These are phyloP conservation scores for Python bivittatus DNA, from an alignment of 2,113 vertebrate species.

Conservation along the genomic window DNA sequence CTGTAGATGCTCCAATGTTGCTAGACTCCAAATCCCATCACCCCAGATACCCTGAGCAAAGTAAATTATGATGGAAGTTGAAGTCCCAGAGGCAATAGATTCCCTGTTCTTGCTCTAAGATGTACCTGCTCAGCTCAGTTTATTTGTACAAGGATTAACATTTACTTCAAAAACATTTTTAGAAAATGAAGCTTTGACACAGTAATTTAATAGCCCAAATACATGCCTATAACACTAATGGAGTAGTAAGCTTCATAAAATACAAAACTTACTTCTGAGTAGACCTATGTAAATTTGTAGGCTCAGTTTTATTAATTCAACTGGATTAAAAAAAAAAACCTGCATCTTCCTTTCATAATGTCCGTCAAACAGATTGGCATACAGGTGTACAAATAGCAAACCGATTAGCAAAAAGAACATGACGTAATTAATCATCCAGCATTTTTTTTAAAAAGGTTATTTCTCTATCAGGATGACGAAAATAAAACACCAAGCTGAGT, in stretches of 20 bases:
- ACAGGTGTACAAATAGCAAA: slow-evolving; percentile 2
- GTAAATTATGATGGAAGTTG: neutral
- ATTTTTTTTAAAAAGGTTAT: neutral
- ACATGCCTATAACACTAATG: neutral
- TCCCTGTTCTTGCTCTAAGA: neutral
- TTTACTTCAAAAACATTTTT: neutral
- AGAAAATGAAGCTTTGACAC: neutral
- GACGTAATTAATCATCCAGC: neutral
- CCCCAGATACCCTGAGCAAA: neutral
- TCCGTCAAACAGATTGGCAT: neutral
- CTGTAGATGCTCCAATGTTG: neutral
- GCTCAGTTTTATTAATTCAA: neutral
- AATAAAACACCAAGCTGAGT: neutral
- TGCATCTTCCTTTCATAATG: neutral
- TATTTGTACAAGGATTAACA: neutral
- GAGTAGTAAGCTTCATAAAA: neutral
- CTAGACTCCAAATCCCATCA: neutral
- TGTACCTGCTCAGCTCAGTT: neutral
- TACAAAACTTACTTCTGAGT: neutral
- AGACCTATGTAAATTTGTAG: neutral
- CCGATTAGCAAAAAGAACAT: slow-evolving; percentile 21
- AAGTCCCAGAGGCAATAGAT: neutral
- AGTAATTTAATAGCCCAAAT: neutral
- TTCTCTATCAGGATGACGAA: neutral
- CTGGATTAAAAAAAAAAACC: neutral